phyloP scores from a whole-genome alignment of 2,888 invertebrate species.

The Ganaspis brasiliensis region DNA sequence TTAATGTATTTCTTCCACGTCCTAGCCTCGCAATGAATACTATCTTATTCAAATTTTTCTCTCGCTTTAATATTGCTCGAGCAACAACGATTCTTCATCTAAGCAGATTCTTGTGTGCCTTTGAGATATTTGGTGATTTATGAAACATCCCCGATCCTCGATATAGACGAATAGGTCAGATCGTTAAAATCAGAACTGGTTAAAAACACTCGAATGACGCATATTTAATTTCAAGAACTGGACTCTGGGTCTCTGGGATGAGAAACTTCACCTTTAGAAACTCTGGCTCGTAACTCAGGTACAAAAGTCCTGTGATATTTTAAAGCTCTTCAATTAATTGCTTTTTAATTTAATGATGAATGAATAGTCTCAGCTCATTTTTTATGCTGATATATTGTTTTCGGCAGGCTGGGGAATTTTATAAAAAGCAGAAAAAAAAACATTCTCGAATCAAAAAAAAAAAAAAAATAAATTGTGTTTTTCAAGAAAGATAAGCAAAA shows the following conservation, averaged over 20 bases:
- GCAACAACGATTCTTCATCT: slow-evolving; percentile 12
- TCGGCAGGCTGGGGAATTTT: background rate
- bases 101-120: slow-evolving; percentile 15
- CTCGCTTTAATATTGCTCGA: background rate
- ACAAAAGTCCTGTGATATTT: slow-evolving; percentile 11
- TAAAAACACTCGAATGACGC: slow-evolving; percentile 37
- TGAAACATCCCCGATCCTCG: slow-evolving; percentile 25
- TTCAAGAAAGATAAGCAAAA: too few relatives aligned
- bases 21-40: slow-evolving; percentile 4
- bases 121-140: slow-evolving; percentile 30
- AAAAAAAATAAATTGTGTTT: background rate
- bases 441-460: background rate
- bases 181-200: slow-evolving; percentile 37
- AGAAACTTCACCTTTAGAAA: slow-evolving; percentile 5
- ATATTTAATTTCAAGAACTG: slow-evolving; percentile 30
- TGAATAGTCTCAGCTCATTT: slow-evolving; percentile 27
- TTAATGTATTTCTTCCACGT: slow-evolving; percentile 13
- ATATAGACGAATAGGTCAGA: slow-evolving; percentile 26
- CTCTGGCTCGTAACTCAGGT: slow-evolving; percentile 32
- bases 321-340: slow-evolving; percentile 34
- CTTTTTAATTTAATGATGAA: slow-evolving; percentile 38
- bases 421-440: background rate
- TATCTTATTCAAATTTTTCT: slow-evolving; percentile 32
- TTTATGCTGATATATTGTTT: slow-evolving; percentile 34
- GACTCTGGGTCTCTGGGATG: slow-evolving; percentile 32